Conservation (phyloP, 2,797 vertebrate genomes). For the Perodicticus potto region DNA sequence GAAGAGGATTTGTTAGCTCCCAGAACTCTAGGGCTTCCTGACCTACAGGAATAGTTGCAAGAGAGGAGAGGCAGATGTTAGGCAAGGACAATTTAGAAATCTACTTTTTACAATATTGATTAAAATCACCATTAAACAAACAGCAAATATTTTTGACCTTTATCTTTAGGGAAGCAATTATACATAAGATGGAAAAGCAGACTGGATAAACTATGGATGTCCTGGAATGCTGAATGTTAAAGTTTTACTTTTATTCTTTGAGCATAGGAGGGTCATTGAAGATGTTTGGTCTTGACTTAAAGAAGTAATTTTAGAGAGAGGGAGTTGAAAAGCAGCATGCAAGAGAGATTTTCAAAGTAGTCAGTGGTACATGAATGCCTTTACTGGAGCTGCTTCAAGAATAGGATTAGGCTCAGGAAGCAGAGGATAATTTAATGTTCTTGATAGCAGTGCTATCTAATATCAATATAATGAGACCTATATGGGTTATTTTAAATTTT, state of each 20-base stretch:
- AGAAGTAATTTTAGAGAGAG: not conserved
- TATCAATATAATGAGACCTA: not conserved
- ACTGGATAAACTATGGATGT: not conserved
- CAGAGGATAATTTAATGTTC: not conserved
- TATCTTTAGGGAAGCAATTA: slow-evolving; percentile 29
- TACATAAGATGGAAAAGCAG: not conserved
- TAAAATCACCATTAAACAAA: not conserved
- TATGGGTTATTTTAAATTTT: not conserved
- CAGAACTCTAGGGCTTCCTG: not conserved
- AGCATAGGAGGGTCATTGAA: not conserved
- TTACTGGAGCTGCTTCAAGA: not conserved
- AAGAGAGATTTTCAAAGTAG: not conserved
- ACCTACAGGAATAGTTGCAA: not conserved
- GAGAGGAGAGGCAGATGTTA: not conserved
- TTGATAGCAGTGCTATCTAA: not conserved
- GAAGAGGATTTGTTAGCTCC: not conserved
- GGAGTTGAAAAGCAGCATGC: not conserved
- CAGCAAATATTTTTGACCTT: not conserved
- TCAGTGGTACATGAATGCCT: not conserved
- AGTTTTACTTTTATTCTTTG: not conserved
- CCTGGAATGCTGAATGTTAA: not conserved
- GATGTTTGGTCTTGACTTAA: not conserved
- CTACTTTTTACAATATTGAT: not conserved
- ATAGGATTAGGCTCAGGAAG: not conserved
- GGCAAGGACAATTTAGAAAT: not conserved